Percentiles rank a stretch among this genome's conserved stretches.
Conservation (phyloP, 2,797 vertebrate species). For the Oryzias dopingdopingensis region DNA sequence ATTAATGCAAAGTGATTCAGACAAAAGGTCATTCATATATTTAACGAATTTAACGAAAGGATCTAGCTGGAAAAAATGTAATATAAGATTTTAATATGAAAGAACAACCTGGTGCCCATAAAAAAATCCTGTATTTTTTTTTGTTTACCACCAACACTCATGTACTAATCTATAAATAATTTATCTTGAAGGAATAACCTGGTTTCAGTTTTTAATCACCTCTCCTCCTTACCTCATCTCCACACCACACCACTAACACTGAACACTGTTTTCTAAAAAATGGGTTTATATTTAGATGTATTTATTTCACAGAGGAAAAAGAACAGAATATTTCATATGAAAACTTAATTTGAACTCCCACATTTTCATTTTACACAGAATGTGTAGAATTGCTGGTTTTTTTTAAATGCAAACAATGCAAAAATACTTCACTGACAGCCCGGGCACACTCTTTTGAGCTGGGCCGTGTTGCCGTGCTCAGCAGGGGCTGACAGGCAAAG, state of each 20-base stretch:
- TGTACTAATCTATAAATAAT: too few relatives aligned
- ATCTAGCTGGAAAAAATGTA: too few relatives aligned
- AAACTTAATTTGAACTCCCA: too few relatives aligned
- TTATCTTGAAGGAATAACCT: background rate
- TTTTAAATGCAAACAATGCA: constrained; percentile 22
- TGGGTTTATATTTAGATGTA: too few relatives aligned
- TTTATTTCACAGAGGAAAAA: too few relatives aligned
- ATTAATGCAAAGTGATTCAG: background rate
- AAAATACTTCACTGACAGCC: constrained; percentile 14
- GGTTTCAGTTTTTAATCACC: background rate
- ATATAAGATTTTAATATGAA: too few relatives aligned
- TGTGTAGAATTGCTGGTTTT: constrained; percentile 8
- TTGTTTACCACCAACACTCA: too few relatives aligned
- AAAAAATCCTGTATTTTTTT: too few relatives aligned
- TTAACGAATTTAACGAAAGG: background rate
- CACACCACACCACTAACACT: background rate
- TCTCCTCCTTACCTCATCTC: too few relatives aligned
- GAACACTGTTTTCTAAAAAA: too few relatives aligned
- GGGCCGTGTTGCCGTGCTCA: constrained; percentile 37
- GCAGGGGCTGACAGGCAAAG: constrained; percentile 45
- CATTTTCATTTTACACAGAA: background rate
- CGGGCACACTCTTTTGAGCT: constrained; percentile 17
- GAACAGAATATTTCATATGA: too few relatives aligned
- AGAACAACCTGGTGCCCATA: too few relatives aligned
- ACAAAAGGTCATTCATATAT: background rate